phyloP scores from a whole-genome alignment of 2,113 vertebrate genomes.

The Solea senegalensis region DNA sequence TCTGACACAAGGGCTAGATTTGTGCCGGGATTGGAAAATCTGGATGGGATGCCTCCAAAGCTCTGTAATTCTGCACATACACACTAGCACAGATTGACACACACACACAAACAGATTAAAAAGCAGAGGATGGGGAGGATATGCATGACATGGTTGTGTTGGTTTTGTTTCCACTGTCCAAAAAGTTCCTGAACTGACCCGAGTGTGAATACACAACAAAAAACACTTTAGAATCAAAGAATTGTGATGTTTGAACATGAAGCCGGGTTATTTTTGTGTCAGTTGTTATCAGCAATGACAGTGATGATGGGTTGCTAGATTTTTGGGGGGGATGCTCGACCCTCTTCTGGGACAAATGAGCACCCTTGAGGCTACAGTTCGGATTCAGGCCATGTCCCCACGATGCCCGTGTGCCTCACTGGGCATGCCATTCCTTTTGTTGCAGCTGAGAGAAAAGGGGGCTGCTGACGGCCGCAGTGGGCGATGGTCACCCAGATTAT shows the following conservation, averaged over 20 bases:
- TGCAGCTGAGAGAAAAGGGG: constrained; percentile 10
- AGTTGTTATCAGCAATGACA: constrained; percentile 17
- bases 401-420: constrained; percentile 70
- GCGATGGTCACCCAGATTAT: constrained; percentile 72
- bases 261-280: constrained; percentile 10
- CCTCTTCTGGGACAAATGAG: constrained; percentile 31
- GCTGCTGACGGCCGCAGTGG: constrained; percentile 17
- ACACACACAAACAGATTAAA: constrained; percentile 67
- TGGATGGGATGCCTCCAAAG: constrained; percentile 71
- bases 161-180: background rate
- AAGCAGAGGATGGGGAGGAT: constrained; percentile 34
- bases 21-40: constrained; percentile 78
- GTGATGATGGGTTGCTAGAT: constrained; percentile 15
- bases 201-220: background rate
- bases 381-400: constrained; percentile 66
- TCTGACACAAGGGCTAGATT: constrained; percentile 77
- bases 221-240: background rate
- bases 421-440: constrained; percentile 63
- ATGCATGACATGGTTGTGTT: constrained; percentile 18
- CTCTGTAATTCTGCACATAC: constrained; percentile 69
- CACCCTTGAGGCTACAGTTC: constrained; percentile 54
- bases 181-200: constrained; percentile 26
- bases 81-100: constrained; percentile 31
- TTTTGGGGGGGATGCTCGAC: constrained; percentile 33
- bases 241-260: background rate